A percentile compares a stretch with the other conserved stretches of the same genome.
Conservation (phyloP, 2,888 invertebrate genomes). For the Meganola albula region DNA sequence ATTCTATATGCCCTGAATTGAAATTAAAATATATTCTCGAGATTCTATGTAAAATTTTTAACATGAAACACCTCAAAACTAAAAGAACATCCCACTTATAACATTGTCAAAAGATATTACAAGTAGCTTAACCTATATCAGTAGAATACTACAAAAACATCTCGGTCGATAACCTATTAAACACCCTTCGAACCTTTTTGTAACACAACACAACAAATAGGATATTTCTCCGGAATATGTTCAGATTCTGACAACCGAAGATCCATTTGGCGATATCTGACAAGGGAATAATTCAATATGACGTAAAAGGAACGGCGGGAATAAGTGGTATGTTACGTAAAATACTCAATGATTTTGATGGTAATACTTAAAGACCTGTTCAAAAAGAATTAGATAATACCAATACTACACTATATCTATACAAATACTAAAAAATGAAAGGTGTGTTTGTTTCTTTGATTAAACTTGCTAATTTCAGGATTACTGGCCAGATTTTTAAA, state of each 20-base stretch:
- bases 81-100: constrained; percentile 5
- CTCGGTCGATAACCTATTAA: constrained; percentile 31
- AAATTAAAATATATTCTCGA: neutral
- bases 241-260: constrained; percentile 39
- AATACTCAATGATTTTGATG: too few relatives aligned
- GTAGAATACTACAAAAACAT: constrained; percentile 19
- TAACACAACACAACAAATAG: constrained; percentile 24
- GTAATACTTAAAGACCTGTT: too few relatives aligned
- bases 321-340: too few relatives aligned
- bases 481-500: too few relatives aligned
- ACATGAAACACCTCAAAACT: constrained; percentile 5
- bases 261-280: constrained; percentile 46
- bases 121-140: constrained; percentile 11
- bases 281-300: constrained; percentile 48
- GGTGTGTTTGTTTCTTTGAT: too few relatives aligned
- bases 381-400: too few relatives aligned
- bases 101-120: too few relatives aligned
- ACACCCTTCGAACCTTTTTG: constrained; percentile 26
- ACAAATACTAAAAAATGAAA: too few relatives aligned
- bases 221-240: constrained; percentile 25
- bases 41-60: constrained; percentile 1
- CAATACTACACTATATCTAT: too few relatives aligned
- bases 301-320: constrained; percentile 30
- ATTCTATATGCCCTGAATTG: too few relatives aligned
- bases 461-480: too few relatives aligned